A percentile compares a stretch with the other conserved stretches of the same genome.
Evolutionary conservation across 2,113 vertebrate species (phyloP).

Genomic region (Nothobranchius kuhntae): DNA sequence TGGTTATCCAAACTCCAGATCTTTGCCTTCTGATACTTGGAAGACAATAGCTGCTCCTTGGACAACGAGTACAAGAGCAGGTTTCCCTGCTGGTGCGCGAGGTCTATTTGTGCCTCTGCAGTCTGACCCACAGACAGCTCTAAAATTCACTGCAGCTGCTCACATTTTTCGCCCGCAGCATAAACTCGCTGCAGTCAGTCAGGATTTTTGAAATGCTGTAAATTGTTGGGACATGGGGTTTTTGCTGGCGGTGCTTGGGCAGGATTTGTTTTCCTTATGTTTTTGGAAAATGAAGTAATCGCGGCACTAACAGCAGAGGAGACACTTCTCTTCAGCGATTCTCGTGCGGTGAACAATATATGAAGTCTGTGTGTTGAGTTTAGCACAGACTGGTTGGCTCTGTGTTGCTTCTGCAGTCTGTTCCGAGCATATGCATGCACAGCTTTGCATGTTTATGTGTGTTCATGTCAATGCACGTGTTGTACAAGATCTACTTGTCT

Average conservation of each 20-base stretch:
- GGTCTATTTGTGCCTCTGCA: slow-evolving; percentile 13
- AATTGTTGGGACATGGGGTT: slow-evolving; percentile 34
- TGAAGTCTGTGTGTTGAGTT: slow-evolving; percentile 40
- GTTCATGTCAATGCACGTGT: slow-evolving; percentile 24
- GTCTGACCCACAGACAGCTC: slow-evolving; percentile 33
- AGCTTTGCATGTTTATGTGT: slow-evolving; percentile 33
- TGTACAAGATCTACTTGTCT: slow-evolving; percentile 18
- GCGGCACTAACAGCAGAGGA: slow-evolving; percentile 13
- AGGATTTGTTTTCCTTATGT: slow-evolving; percentile 20
- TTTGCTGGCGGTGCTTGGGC: slow-evolving; percentile 23
- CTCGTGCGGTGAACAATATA: slow-evolving; percentile 28
- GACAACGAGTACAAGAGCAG: slow-evolving; percentile 9
- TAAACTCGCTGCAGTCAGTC: slow-evolving; percentile 23
- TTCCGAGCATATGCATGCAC: slow-evolving; percentile 34
- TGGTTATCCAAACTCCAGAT: not conserved
- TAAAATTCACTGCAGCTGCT: slow-evolving; percentile 9
- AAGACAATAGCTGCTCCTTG: slow-evolving; percentile 2
- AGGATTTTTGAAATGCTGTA: slow-evolving; percentile 25
- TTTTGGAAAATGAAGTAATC: slow-evolving; percentile 46
- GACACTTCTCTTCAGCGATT: slow-evolving; percentile 22
- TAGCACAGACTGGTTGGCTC: slow-evolving; percentile 28
- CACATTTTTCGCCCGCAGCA: slow-evolving; percentile 16
- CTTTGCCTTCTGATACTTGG: not conserved
- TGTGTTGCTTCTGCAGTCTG: slow-evolving; percentile 42
- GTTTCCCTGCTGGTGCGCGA: not conserved